Percentiles rank a stretch among this genome's conserved stretches.
Conservation (phyloP, 2,797 vertebrate genomes). For the Sebastes cheni region DNA sequence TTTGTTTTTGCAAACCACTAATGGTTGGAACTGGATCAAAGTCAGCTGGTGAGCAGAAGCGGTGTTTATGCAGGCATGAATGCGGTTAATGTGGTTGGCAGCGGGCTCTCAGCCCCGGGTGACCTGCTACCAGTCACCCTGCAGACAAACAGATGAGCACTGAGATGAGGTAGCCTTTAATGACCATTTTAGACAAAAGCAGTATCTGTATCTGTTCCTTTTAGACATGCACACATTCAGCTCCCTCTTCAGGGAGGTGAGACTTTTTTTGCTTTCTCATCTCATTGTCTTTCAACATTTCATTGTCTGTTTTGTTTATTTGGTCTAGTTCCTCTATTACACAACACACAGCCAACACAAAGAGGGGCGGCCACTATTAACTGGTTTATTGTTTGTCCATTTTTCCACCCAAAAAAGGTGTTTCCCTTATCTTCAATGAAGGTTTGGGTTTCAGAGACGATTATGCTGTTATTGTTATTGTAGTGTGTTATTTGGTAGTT, state of each 20-base stretch:
- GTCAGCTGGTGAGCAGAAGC: conserved; percentile 31
- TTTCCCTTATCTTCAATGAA: neutral
- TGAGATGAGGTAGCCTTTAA: neutral
- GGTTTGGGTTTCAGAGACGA: neutral
- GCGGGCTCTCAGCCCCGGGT: conserved; percentile 10
- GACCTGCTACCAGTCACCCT: conserved; percentile 30
- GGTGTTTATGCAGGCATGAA: conserved; percentile 46
- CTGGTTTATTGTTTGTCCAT: neutral
- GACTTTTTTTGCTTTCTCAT: neutral
- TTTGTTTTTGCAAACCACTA: conserved; percentile 41
- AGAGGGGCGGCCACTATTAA: neutral
- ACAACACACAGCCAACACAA: neutral
- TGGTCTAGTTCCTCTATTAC: neutral
- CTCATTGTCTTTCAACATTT: neutral
- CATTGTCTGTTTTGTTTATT: neutral
- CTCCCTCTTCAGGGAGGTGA: neutral
- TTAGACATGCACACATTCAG: neutral
- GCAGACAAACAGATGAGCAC: conserved; percentile 20
- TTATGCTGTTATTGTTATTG: neutral
- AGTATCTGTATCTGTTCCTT: neutral
- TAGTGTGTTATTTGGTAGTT: neutral
- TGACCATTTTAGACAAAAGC: neutral
- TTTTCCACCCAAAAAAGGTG: neutral
- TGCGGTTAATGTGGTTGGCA: conserved; percentile 38
- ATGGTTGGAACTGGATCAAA: conserved; percentile 17